Base-by-base conservation (phyloP, 2,888 invertebrate genomes). In the Laspeyria flexula region DNA sequence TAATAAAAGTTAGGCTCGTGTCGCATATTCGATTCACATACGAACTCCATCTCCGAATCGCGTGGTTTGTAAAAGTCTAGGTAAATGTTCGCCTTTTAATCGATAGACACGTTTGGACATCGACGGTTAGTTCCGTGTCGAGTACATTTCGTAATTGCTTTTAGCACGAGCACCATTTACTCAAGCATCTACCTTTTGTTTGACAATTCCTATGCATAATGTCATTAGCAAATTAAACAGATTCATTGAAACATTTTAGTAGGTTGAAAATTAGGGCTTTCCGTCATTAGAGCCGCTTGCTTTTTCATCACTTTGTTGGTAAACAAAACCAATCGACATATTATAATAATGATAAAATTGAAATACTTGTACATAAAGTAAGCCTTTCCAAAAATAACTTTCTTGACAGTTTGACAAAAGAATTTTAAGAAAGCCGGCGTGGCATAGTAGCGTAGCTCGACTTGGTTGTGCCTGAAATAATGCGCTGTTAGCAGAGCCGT, bases 381-480 rank as follows among this genome's bases (percentile, higher is more conserved):
- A 40, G 25, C 18, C n/a, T 27, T 29, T 15, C 46, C 49, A 60
- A 60, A 64, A 72, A 65, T 61, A 63, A 75, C 65, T 68, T 73
- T 58, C 59, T 57, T 66, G 78, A 73, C 70, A 77, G 72, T 77
- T 77, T 75, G 72, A 75, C 67, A 66, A 50, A 43, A 58, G 63
- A 73, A 71, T 71, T 73, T 70, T 58, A 73, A 76, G 75, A 68
- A 73, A 67, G 59, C 46, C 65, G 59, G 47, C 52, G 55, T 41
- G 12, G 38, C 10, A 38, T 43, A 12, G 29, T 21, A 15, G 30
- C 40, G 13, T 25, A 13, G 23, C 27, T 33, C 1, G 27, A 27
- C 16, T 13, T 34, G 45, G 57, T 56, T 45, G 53, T 60, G 57
- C 44, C 48, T 55, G 55, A 67, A 73, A 73, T 75, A 71, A 72